These are phyloP conservation scores for Alexandromys fortis DNA, from an alignment of 2,113 vertebrate genomes.

Conservation along the genomic window DNA sequence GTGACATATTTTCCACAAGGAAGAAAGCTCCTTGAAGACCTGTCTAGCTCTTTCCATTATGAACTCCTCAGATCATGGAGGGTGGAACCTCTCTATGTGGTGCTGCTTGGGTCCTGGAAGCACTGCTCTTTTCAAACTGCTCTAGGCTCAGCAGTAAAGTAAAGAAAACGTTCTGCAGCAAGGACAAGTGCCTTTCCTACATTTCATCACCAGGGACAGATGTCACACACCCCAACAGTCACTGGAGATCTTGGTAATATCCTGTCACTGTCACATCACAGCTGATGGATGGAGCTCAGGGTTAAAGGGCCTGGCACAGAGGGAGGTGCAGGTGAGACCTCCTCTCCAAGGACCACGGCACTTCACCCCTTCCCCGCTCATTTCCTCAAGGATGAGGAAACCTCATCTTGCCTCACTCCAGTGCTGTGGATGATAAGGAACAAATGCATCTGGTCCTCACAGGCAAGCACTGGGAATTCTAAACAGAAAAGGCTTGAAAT, in stretches of 20 bases:
- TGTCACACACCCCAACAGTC: slow-evolving; percentile 82
- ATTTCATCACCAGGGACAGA: slow-evolving; percentile 80
- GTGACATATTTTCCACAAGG: slow-evolving; percentile 17
- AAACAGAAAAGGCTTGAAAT: background rate
- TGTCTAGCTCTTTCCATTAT: background rate
- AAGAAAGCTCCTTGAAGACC: slow-evolving; percentile 46
- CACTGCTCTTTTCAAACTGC: background rate
- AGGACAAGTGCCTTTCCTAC: slow-evolving; percentile 41
- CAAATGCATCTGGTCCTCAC: slow-evolving; percentile 28
- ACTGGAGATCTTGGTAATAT: slow-evolving; percentile 86
- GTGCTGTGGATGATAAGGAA: slow-evolving; percentile 54
- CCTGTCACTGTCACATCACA: slow-evolving; percentile 86
- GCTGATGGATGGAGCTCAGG: slow-evolving; percentile 89
- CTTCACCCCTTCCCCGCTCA: slow-evolving; percentile 70
- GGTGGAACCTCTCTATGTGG: background rate
- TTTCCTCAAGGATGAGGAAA: slow-evolving; percentile 65
- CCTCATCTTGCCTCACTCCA: slow-evolving; percentile 3
- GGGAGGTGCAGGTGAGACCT: slow-evolving; percentile 85
- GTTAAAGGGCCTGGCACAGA: slow-evolving; percentile 89
- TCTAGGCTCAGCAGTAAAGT: background rate
- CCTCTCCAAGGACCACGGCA: slow-evolving; percentile 73
- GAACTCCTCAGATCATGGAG: background rate
- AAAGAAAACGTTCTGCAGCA: slow-evolving; percentile 41
- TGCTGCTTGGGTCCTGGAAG: slow-evolving; percentile 21
- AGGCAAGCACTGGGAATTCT: slow-evolving; percentile 22